phyloP scores from a whole-genome alignment of 2,888 invertebrate species.

The Philopedon plagiatum region DNA sequence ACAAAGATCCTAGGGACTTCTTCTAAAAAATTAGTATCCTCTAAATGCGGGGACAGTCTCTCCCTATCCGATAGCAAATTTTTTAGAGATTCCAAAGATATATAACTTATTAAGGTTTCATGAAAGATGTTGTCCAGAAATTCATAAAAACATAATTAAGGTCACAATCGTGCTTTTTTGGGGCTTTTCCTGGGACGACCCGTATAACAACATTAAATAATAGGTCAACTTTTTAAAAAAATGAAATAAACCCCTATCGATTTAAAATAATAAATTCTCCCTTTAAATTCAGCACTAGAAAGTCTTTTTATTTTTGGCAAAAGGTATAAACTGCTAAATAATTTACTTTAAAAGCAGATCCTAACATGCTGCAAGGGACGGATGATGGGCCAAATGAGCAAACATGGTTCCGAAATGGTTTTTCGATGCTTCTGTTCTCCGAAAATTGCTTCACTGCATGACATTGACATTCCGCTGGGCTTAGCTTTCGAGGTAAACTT shows the following conservation, averaged over 20 bases:
- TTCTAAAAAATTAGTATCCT: too few relatives aligned
- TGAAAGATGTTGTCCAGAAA: too few relatives aligned
- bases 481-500: slow-evolving; percentile 22
- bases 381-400: slow-evolving; percentile 65
- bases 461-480: slow-evolving; percentile 56
- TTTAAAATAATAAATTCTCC: slow-evolving; percentile 27
- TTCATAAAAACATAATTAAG: too few relatives aligned
- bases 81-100: too few relatives aligned
- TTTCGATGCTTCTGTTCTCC: slow-evolving; percentile 64
- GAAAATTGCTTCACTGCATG: slow-evolving; percentile 63
- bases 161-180: too few relatives aligned
- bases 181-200: too few relatives aligned
- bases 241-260: neutral
- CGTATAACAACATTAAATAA: too few relatives aligned
- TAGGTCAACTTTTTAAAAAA: too few relatives aligned
- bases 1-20: too few relatives aligned
- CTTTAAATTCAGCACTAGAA: slow-evolving; percentile 27
- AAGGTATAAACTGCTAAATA: slow-evolving; percentile 53
- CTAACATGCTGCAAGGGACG: slow-evolving; percentile 58
- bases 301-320: slow-evolving; percentile 43
- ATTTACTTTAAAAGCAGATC: slow-evolving; percentile 54
- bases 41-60: too few relatives aligned
- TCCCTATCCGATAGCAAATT: too few relatives aligned
- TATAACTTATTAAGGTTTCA: too few relatives aligned
- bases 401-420: slow-evolving; percentile 65